Base-by-base conservation (phyloP, 2,113 vertebrate species). In the Rhynchopsitta pachyrhyncha region DNA sequence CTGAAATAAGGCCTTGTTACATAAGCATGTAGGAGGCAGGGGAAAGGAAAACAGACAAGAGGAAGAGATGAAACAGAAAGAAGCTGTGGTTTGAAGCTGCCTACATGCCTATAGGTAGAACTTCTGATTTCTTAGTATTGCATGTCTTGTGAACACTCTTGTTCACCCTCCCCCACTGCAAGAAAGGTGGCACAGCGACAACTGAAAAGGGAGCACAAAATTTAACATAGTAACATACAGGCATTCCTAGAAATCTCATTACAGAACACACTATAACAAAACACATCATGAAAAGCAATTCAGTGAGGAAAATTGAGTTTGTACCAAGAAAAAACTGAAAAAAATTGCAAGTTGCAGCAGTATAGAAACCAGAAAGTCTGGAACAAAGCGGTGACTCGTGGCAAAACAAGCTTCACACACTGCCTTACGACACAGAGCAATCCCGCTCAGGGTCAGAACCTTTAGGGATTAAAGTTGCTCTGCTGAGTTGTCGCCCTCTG, bases 361-460 rank as follows among this genome's bases (percentile, higher is more conserved):
- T 17, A 94, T 0, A 57, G 76, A 67, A 96, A 96, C 79, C 79
- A 96, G 93, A 96, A 96, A 94, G 57, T 93, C 95, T 67, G 87
- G 91, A 96, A 96, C 88, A 94, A 92, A 96, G 82, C 0, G 1
- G 83, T 75, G 90, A 94, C 55, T 93, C 9, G 33, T 75, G 62
- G 83, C 82, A 88, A 78, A 83, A 47, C 16, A 70, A 92, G 57
- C 80, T 62, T 90, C 60, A 42, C 46, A 33, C 11, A 1, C 63
- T 74, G 53, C 70, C 63, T 93, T 59, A 77, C 17, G 1, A 88
- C 83, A 86, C 35, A 39, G 31, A 78, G 66, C 35, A 57, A 86
- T 59, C 11, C 29, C 1, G 11, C 39, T 68, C 50, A 33, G 80
- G 60, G 79, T 68, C 50, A 91, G 67, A 75, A 88, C 35, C 80